Percentiles rank a stretch among this genome's conserved stretches.
Evolutionary conservation across 2,888 invertebrate genomes (phyloP).

Genomic region (Synergus itoensis): DNA sequence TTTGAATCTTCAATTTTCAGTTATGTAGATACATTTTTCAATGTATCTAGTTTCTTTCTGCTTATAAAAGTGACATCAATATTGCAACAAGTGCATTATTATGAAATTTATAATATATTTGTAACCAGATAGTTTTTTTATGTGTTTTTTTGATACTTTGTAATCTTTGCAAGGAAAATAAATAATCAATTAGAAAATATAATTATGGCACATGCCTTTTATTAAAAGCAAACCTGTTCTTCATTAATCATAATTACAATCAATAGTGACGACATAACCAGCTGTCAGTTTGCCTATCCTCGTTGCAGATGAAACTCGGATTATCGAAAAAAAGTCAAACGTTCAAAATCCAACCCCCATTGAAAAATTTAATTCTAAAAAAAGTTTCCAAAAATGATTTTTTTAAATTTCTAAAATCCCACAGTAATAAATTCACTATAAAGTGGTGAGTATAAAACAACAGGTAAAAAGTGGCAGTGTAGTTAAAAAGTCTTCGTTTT

Average conservation of each 20-base stretch:
- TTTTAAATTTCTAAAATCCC: background rate
- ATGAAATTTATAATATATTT: too few relatives aligned
- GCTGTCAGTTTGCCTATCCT: constrained; percentile 12
- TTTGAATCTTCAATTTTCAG: too few relatives aligned
- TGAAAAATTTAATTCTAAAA: too few relatives aligned
- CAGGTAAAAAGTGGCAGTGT: constrained; percentile 17
- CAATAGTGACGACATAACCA: constrained; percentile 13
- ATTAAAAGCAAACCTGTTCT: constrained; percentile 39
- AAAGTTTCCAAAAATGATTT: background rate
- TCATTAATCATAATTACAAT: constrained; percentile 32
- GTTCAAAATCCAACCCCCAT: too few relatives aligned
- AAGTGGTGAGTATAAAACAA: background rate
- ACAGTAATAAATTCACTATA: background rate
- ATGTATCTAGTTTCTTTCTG: too few relatives aligned
- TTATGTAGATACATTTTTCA: too few relatives aligned
- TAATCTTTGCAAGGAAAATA: background rate
- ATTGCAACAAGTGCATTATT: too few relatives aligned
- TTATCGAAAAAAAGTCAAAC: background rate
- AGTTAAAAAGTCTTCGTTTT: background rate
- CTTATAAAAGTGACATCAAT: too few relatives aligned
- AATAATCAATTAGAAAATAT: background rate
- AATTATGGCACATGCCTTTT: constrained; percentile 41
- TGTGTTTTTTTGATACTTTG: too few relatives aligned
- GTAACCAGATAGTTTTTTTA: too few relatives aligned
- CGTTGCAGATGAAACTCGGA: constrained; percentile 33